A percentile compares a stretch with the other conserved stretches of the same genome.
Conservation (phyloP, 1,140 invertebrate species). For the Temnothorax nylanderi region DNA sequence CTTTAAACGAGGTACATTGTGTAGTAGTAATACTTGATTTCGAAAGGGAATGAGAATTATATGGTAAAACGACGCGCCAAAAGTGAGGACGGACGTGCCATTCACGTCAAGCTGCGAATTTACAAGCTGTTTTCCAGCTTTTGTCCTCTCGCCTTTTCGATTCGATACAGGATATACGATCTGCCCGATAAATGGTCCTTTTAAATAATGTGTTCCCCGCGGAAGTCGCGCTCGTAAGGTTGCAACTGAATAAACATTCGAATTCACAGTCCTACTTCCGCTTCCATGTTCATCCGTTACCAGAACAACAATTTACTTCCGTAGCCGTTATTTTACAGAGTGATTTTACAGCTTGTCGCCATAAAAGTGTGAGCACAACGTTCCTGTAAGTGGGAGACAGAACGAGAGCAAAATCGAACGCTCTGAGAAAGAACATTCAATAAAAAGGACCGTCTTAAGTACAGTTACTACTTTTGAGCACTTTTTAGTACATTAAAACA, state of each 20-base stretch:
- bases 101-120: conserved; percentile 47
- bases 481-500: background rate
- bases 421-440: background rate
- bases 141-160: conserved; percentile 28
- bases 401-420: conserved; percentile 34
- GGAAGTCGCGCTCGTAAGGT: conserved; percentile 28
- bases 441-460: background rate
- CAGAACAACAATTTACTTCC: conserved; percentile 57
- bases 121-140: conserved; percentile 53
- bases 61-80: background rate
- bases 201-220: conserved; percentile 52
- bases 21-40: background rate
- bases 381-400: background rate
- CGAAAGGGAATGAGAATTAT: conserved; percentile 2
- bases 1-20: background rate
- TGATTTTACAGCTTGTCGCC: conserved; percentile 56
- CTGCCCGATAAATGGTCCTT: conserved; percentile 30
- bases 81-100: conserved; percentile 26
- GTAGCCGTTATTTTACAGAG: conserved; percentile 24
- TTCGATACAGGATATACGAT: conserved; percentile 48
- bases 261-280: conserved; percentile 57
- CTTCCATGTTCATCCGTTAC: conserved; percentile 17
- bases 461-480: background rate
- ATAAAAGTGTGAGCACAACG: conserved; percentile 54
- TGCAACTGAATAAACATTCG: conserved; percentile 60